A percentile compares a stretch with the other conserved stretches of the same genome.
Conservation (phyloP, 2,797 vertebrate genomes). For the Danio aesculapii region DNA sequence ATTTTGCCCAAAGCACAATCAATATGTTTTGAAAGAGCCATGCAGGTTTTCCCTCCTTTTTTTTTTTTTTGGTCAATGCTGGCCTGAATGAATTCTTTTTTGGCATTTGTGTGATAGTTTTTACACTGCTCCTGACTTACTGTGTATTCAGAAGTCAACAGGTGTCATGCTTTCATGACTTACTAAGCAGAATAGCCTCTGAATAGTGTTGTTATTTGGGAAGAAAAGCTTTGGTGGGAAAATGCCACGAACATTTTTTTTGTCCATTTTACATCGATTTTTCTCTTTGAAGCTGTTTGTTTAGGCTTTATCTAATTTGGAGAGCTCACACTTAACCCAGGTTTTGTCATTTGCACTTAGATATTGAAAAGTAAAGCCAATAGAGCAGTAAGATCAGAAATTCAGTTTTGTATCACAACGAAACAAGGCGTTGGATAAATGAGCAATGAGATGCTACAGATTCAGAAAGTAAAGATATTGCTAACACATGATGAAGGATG, state of each 20-base stretch:
- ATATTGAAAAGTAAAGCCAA: neutral
- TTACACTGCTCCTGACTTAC: neutral
- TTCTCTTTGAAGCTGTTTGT: constrained; percentile 11
- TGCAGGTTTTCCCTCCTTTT: neutral
- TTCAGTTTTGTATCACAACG: neutral
- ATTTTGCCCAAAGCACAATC: constrained; percentile 33
- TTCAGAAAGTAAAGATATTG: neutral
- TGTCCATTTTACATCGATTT: constrained; percentile 3
- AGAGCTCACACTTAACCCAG: neutral
- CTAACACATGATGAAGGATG: no score
- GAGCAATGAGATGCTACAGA: neutral
- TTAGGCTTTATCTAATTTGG: constrained; percentile 23
- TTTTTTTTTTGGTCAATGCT: neutral
- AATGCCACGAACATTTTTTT: constrained; percentile 5
- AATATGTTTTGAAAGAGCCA: constrained; percentile 18
- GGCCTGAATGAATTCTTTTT: neutral
- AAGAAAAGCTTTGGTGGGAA: neutral
- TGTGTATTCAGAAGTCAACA: constrained; percentile 7
- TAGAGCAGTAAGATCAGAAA: neutral
- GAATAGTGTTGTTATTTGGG: constrained; percentile 2
- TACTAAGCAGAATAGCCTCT: constrained; percentile 3
- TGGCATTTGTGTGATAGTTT: neutral
- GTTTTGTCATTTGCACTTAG: neutral
- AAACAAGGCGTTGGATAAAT: neutral
- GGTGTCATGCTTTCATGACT: neutral